phyloP scores from a whole-genome alignment of 2,888 invertebrate species.

The Archips xylosteana region DNA sequence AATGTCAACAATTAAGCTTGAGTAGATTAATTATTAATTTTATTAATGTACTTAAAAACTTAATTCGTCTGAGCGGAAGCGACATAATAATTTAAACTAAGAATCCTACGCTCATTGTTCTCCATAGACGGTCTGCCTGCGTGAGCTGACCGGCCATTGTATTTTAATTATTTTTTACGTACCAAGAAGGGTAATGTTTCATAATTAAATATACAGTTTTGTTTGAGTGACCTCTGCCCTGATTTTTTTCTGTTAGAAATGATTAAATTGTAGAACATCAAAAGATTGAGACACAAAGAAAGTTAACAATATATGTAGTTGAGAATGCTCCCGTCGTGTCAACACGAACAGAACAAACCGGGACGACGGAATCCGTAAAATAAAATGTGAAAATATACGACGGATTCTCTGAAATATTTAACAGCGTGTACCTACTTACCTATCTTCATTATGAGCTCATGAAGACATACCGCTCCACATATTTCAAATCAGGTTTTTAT shows the following conservation, averaged over 20 bases:
- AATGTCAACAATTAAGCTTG: neutral
- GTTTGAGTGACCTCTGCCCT: conserved; percentile 12
- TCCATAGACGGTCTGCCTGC: conserved; percentile 17
- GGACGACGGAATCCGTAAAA: conserved; percentile 5
- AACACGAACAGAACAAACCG: conserved; percentile 5
- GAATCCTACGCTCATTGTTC: conserved; percentile 29
- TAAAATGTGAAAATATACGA: neutral
- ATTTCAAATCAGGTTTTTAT: neutral
- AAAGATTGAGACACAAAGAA: conserved; percentile 22
- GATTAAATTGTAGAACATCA: conserved; percentile 4
- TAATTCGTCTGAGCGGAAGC: conserved; percentile 3
- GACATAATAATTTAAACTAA: conserved; percentile 1
- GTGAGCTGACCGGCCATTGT: conserved; percentile 27
- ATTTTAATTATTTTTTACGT: conserved; percentile 33
- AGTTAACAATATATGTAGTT: conserved; percentile 5
- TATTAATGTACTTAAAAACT: neutral
- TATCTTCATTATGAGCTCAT: neutral
- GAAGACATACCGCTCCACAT: neutral
- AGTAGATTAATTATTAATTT: neutral
- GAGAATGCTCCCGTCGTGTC: conserved; percentile 12
- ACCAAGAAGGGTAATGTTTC: conserved; percentile 24
- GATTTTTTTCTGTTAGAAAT: neutral
- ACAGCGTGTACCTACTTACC: neutral
- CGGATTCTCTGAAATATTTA: conserved; percentile 7
- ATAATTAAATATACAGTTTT: conserved; percentile 24